A percentile compares a stretch with the other conserved stretches of the same genome.
These are phyloP conservation scores for Leucopsar rothschildi DNA, from an alignment of 2,113 vertebrate genomes.

Conservation along the genomic window DNA sequence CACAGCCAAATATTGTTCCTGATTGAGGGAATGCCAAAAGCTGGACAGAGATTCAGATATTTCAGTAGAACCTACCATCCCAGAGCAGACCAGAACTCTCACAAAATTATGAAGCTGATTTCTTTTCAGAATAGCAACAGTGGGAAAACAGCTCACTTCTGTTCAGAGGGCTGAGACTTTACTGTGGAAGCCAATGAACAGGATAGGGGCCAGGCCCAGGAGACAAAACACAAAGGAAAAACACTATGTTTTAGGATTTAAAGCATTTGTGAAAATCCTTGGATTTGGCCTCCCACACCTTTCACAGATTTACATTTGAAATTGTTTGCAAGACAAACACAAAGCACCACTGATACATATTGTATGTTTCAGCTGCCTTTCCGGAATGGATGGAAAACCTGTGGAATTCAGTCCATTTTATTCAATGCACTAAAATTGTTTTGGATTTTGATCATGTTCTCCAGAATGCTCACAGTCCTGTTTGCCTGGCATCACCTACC, in stretches of 20 bases:
- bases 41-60: not conserved
- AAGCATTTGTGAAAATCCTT: not conserved
- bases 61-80: not conserved
- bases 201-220: not conserved
- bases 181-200: not conserved
- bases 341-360: not conserved
- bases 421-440: not conserved
- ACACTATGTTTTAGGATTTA: not conserved
- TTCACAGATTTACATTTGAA: not conserved
- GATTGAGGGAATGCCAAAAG: not conserved
- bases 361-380: not conserved
- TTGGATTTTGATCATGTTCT: not conserved
- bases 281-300: not conserved
- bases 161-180: not conserved
- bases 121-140: not conserved
- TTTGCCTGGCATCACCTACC: not conserved
- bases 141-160: not conserved
- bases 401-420: not conserved
- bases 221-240: not conserved
- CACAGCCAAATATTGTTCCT: not conserved
- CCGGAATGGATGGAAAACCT: not conserved
- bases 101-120: not conserved
- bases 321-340: not conserved
- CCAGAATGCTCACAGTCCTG: not conserved
- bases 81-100: not conserved